Evolutionary conservation across 2,888 invertebrate genomes (phyloP).

Genomic region (Lymantria monacha): DNA sequence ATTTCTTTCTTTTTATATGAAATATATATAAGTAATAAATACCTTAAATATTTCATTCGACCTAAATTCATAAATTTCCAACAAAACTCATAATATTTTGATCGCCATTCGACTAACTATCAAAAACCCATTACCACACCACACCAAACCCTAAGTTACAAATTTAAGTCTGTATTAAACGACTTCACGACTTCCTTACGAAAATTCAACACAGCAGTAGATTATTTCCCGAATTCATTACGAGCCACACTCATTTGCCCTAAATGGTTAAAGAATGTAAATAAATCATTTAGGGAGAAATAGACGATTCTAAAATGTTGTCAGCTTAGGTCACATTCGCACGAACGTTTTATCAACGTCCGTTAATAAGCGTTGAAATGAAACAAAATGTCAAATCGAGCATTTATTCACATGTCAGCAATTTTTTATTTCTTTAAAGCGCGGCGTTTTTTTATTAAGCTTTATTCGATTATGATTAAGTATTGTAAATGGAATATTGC

Average conservation of each 20-base stretch:
- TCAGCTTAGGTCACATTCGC: constrained; percentile 2
- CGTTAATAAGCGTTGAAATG: too few species aligned
- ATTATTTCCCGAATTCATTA: constrained; percentile 36
- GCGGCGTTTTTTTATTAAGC: too few species aligned
- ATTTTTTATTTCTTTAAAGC: too few species aligned
- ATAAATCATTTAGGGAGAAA: constrained; percentile 35
- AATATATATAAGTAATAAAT: too few species aligned
- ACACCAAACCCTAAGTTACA: constrained; percentile 7
- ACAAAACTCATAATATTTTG: not conserved
- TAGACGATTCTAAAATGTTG: constrained; percentile 26
- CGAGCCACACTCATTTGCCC: constrained; percentile 35
- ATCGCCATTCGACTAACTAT: constrained; percentile 14
- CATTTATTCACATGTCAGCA: too few species aligned
- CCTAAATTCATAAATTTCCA: not conserved
- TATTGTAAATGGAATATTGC: too few species aligned
- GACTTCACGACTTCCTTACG: constrained; percentile 21
- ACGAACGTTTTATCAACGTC: too few species aligned
- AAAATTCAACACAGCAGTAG: constrained; percentile 23
- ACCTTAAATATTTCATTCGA: not conserved
- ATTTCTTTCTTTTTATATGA: too few species aligned
- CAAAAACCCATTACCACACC: constrained; percentile 22
- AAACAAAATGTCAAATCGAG: too few species aligned
- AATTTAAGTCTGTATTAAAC: constrained; percentile 19
- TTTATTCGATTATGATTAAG: too few species aligned
- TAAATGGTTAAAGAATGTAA: constrained; percentile 43